Evolutionary conservation across 2,888 invertebrate genomes (phyloP), one percentile per base, ranked within the genome.

Genomic region (Aphrophora alni): DNA sequence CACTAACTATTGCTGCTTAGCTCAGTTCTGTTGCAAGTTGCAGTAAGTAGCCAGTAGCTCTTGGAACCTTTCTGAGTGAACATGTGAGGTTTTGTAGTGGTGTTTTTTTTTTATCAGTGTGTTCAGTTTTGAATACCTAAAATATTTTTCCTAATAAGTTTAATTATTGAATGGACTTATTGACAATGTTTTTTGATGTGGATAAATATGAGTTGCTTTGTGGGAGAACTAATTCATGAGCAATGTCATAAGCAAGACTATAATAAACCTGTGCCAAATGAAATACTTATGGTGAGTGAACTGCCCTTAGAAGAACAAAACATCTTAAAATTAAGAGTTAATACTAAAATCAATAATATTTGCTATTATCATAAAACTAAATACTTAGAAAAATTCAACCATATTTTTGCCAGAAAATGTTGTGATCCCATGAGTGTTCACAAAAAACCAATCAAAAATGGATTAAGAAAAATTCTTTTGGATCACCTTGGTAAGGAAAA

Each of bases 181-280:
- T n/a, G n/a, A n/a, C n/a, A n/a, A n/a, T n/a, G n/a, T n/a, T n/a
- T 71, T 71, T 71, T 71, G 17, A 71, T 71, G 14, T 8, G 4
- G 38, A 33, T 72, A 72, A 72, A 26, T 72, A 72, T 27, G 72
- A 72, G 72, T 72, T 74, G 38, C 28, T 74, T 33, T 74, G 74
- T 74, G 28, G 74, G 74, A 25, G 33, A 74, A 74, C 38, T 33
- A 74, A 74, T 74, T 38, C 26, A 25, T 74, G 74, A 74, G 28
- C 74, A 74, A 25, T 75, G 38, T 21, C 75, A 75, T 75, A 44
- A 75, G 38, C 24, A 21, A 75, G 27, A 44, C 14, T 75, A 75
- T 38, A 33, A 33, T 38, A 33, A 33, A 74, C 28, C 33, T 24
- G 28, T 74, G 0, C 28, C 3, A 21, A n/a, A 74, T 28, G 28